These are phyloP conservation scores for Chaetops frenatus DNA, from an alignment of 2,113 vertebrate species.

Conservation along the genomic window DNA sequence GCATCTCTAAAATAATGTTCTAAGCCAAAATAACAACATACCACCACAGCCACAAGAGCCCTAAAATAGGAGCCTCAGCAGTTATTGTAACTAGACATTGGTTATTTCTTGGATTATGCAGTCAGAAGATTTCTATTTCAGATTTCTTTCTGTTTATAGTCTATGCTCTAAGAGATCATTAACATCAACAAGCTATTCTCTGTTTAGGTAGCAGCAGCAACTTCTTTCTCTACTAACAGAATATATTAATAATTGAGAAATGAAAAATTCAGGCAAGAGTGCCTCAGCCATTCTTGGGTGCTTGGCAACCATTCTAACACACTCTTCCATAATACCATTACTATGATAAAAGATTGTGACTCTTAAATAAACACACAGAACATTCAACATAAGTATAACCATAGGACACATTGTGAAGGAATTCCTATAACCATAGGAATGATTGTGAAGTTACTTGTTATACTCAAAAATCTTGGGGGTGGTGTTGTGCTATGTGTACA, in stretches of 20 bases:
- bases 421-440: too few species aligned
- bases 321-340: not conserved
- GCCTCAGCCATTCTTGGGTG: not conserved
- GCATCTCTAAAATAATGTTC: not conserved
- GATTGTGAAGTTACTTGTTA: not conserved
- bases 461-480: not conserved
- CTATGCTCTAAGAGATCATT: not conserved
- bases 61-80: not conserved
- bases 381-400: not conserved
- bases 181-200: slow-evolving; percentile 19
- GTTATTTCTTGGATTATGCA: slow-evolving; percentile 26
- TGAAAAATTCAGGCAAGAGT: not conserved
- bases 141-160: slow-evolving; percentile 16
- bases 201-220: not conserved
- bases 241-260: not conserved
- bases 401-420: too few species aligned
- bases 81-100: not conserved
- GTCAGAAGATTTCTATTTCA: slow-evolving; percentile 44
- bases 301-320: not conserved
- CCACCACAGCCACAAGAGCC: not conserved
- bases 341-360: not conserved
- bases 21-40: not conserved
- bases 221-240: not conserved
- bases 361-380: not conserved
- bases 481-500: not conserved